Base-by-base conservation (phyloP, 53 echinoderm and acorn worm genomes). In the Actinopyga echinites region DNA sequence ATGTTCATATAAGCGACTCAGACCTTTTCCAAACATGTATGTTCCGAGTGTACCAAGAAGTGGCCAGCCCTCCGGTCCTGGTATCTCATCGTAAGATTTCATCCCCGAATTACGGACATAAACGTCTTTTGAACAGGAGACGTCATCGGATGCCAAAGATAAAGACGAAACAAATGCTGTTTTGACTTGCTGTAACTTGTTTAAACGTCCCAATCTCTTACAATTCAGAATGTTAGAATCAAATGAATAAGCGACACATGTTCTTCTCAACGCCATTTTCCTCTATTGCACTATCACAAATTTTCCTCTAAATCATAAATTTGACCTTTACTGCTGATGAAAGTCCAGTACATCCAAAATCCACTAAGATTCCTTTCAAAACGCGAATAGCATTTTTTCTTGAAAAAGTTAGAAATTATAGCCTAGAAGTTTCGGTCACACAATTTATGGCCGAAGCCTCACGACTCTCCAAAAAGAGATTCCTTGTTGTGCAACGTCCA, bases 61-160 rank as follows among this genome's bases (percentile, higher is more conserved):
- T 1, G 96, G 96, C 96, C 93, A 96, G 29, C 89, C 92, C 55
- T 89, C 91, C 13, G 96, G 96, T 7, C 96, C 96, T 9, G 96
- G 96, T 25, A 96, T 96, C 42, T 96, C 85, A 1, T 93, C 87
- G 57, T 90, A 95, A 8, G 95, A 58, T 80, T 84, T 88, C 0
- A 69, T 86, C n/a, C 79, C 5, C 3, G 17, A 63, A 1, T 22
- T 37, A 8, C 32, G 29, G 9, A 26, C n/a, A 62, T 8, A 13
- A 26, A 62, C 62, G 9, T 62, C 62, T 8, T 62, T 26, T 12
- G 62, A 62, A 62, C 49, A 49, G 0, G 49, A 49, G 4, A 17
- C 49, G n/a, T 71, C 71, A 24, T 71, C 45, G 6, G 40, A 19
- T 0, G 71, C 40, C 1, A 71, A 26, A 13, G 42, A 22, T 24